Base-by-base conservation (phyloP, 1,140 invertebrate genomes). In the Macrosteles quadrilineatus region DNA sequence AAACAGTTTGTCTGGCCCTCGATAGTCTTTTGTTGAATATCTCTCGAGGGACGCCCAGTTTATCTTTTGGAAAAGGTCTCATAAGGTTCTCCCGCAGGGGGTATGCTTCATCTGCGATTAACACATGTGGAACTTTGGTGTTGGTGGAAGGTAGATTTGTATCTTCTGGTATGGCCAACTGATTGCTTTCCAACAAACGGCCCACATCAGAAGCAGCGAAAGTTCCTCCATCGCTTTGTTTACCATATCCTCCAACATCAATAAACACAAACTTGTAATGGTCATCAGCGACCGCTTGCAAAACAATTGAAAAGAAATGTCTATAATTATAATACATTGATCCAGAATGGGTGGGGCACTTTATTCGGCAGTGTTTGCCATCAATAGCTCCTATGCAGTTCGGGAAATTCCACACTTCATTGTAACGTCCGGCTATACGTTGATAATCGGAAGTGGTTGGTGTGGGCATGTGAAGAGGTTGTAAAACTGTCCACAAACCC, bases 221-320 rank as follows among this genome's bases (percentile, higher is more conserved):
- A 19, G 67, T 71, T 1, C 67, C 67, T 2, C 77, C 77, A 74
- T 83, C 80, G 31, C 78, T 74, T 72, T 80, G 73, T 68, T 75
- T 81, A 12, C 80, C 81, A 69, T 79, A 81, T 6, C 77, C 75
- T 50, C 81, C 81, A 19, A 84, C 76, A 72, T 84, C 80, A 30
- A 84, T 73, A 59, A 69, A 73, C 21, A 79, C 74, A 73, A 83
- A 84, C 70, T 78, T 78, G 71, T 77, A 83, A 67, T 83, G 75
- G 1, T 79, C 79, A 76, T 85, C 81, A 30, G 81, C 82, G 17
- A 84, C 53, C 1, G 80, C 84, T 47, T 83, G 73, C 14, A 85
- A 71, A 32, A 85, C 81, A 31, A 83, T 77, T 25, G 78, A 82
- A 75, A 80, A 83, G 71, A 71, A 78, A 4, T 75, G 59, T 69